Evolutionary conservation across 2,113 vertebrate species (phyloP), one percentile per base, ranked within the genome.

Genomic region (Vidua chalybeata): DNA sequence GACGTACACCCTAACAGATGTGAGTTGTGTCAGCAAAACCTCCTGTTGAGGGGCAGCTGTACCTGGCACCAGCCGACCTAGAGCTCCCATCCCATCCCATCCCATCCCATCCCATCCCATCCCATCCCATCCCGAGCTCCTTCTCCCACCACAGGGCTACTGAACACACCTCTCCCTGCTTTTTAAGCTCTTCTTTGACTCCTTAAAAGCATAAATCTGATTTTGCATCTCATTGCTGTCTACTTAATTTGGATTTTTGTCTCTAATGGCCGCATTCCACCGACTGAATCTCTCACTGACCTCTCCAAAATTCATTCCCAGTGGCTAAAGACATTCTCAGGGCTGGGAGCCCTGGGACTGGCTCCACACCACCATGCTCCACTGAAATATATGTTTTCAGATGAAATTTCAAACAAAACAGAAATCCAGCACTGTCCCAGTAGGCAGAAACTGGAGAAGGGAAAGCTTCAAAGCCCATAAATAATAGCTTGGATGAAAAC

Each of bases 401-500:
- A 45, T n/a, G 43, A 84, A 69, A 89, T 93, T 87, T 63, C 87
- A 75, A 75, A 91, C 33, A 41, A 68, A 93, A 45, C 63, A 78
- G 82, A 68, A 88, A 83, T 30, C 31, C 71, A 73, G 41, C 63
- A 13, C 76, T 55, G 55, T 83, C 68, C 68, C 86, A 54, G 37
- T 8, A 28, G 88, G 85, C 58, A 79, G 92, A 64, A 96, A 93
- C 28, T 31, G 37, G 54, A 85, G 66, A 91, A 83, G 46, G 27
- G 82, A 82, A 85, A 75, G 45, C 37, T 73, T n/a, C 82, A 82
- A 82, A 87, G 67, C 24, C 77, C 83, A 84, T 64, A 94, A 93
- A 81, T 81, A 69, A 56, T 15, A 19, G 46, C 39, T 86, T 67
- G 49, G 27, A 1, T 92, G 58, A 54, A 86, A 95, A 58, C 39